A percentile compares a stretch with the other conserved stretches of the same genome.
Conservation (phyloP, 2,888 invertebrate species). For the Tenthredo mesomela region DNA sequence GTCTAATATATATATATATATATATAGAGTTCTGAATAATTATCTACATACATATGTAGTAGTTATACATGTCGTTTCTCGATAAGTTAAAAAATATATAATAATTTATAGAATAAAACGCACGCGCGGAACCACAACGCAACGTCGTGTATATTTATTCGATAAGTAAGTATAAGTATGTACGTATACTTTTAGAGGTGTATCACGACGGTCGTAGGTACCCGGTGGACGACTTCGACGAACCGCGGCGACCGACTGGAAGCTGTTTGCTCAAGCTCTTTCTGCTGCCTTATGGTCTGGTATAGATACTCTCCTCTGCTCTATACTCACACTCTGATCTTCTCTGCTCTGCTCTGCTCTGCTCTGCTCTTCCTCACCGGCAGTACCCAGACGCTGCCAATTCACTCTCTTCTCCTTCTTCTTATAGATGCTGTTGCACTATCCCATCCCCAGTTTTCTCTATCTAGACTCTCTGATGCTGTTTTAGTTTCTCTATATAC, state of each 20-base stretch:
- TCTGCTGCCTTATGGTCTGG: slow-evolving; percentile 19
- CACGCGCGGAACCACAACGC: background rate
- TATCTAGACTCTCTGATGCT: background rate
- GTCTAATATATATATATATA: background rate
- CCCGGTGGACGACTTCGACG: slow-evolving; percentile 3
- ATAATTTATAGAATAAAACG: background rate
- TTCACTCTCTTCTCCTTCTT: slow-evolving; percentile 25
- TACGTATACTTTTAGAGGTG: too few species aligned
- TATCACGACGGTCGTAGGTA: too few species aligned
- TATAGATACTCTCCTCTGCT: background rate
- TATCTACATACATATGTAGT: background rate
- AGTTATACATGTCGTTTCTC: background rate
- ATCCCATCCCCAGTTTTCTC: background rate
- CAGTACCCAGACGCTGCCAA: slow-evolving; percentile 17
- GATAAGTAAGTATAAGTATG: background rate
- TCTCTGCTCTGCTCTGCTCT: background rate
- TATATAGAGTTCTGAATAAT: slow-evolving; percentile 19
- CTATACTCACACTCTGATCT: background rate
- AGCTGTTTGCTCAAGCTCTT: slow-evolving; percentile 14
- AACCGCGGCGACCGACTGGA: slow-evolving; percentile 47
- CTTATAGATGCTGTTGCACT: slow-evolving; percentile 2
- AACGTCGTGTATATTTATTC: background rate
- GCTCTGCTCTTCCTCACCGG: background rate
- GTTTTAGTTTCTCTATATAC: background rate
- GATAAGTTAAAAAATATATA: background rate